Conservation (phyloP, 2,113 vertebrate species). For the Ranitomeya variabilis region DNA sequence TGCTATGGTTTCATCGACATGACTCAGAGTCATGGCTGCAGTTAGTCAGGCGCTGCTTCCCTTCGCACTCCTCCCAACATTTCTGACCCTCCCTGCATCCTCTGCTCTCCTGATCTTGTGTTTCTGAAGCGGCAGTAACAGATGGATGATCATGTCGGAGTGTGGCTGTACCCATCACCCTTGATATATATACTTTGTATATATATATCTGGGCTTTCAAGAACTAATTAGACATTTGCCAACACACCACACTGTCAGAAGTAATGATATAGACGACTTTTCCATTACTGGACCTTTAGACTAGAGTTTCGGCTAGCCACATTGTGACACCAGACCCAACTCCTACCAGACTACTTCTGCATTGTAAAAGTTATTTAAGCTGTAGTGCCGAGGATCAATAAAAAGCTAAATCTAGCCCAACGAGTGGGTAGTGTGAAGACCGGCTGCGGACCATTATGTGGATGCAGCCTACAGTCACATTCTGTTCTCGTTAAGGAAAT, state of each 20-base stretch:
- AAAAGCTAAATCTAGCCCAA: background rate
- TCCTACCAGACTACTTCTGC: background rate
- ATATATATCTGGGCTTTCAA: background rate
- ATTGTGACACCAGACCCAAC: background rate
- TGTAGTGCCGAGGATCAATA: background rate
- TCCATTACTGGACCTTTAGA: background rate
- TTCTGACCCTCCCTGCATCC: conserved; percentile 60
- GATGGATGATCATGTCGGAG: background rate
- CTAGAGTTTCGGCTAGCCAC: background rate
- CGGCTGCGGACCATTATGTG: background rate
- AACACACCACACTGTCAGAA: background rate
- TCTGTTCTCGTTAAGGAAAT: conserved; percentile 72
- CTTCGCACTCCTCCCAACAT: conserved; percentile 63
- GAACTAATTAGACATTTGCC: background rate
- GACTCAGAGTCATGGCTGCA: conserved; percentile 54
- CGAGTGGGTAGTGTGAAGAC: background rate
- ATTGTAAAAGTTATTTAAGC: background rate
- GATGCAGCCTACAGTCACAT: conserved; percentile 26
- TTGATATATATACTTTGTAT: background rate
- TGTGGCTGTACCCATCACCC: background rate
- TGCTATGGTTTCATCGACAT: conserved; percentile 48
- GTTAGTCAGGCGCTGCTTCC: conserved; percentile 53
- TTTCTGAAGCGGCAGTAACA: conserved; percentile 55
- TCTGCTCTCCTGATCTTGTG: conserved; percentile 55
- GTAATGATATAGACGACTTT: background rate